Conservation (phyloP, 2,888 invertebrate genomes). For the Leucoma salicis region DNA sequence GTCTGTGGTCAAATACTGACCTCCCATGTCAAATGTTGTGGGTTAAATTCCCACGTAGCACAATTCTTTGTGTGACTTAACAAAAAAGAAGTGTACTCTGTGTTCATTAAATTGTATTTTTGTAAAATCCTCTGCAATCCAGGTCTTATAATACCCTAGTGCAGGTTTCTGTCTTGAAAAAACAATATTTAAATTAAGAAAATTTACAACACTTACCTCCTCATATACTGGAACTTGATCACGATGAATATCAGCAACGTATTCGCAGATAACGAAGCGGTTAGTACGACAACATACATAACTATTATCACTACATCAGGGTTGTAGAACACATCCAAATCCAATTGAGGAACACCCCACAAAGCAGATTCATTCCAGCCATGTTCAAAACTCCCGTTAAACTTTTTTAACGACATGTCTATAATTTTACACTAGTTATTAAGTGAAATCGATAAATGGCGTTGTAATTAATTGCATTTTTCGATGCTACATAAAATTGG, state of each 20-base stretch:
- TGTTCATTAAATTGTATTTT: too few relatives aligned
- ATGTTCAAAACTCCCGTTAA: slow-evolving; percentile 24
- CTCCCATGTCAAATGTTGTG: too few relatives aligned
- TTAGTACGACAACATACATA: slow-evolving; percentile 84
- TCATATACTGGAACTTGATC: slow-evolving; percentile 87
- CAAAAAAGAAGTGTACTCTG: too few relatives aligned
- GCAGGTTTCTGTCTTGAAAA: too few relatives aligned
- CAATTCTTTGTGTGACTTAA: too few relatives aligned
- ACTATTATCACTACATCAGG: slow-evolving; percentile 81
- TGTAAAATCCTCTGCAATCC: too few relatives aligned
- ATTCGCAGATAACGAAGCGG: slow-evolving; percentile 85
- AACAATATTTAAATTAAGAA: too few relatives aligned
- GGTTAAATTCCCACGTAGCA: too few relatives aligned
- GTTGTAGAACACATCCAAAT: slow-evolving; percentile 65
- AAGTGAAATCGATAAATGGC: slow-evolving; percentile 1
- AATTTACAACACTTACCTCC: slow-evolving; percentile 85
- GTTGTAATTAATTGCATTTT: slow-evolving; percentile 7
- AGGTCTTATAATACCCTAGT: too few relatives aligned
- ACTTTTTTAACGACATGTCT: slow-evolving; percentile 17
- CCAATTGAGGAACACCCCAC: slow-evolving; percentile 48
- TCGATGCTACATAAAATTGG: slow-evolving; percentile 9
- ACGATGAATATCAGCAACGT: slow-evolving; percentile 86
- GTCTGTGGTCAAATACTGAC: too few relatives aligned
- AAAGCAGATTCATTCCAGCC: slow-evolving; percentile 47
- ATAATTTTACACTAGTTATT: not conserved